Base-by-base conservation (phyloP, 2,113 vertebrate species). In the Apodemus speciosus region DNA sequence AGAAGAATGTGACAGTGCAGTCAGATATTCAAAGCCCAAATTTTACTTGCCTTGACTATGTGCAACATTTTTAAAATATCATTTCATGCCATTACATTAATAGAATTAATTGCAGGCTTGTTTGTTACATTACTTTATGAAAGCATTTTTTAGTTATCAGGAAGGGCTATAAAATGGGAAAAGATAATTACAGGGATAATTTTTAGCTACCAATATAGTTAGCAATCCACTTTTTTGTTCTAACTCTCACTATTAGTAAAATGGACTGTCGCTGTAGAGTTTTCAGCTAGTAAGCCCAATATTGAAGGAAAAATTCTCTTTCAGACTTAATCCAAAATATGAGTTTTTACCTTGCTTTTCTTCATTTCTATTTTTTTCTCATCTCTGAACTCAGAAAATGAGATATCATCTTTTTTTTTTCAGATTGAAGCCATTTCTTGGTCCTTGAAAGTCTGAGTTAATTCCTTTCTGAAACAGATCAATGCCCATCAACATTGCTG, bases 41-140 rank as follows among this genome's bases (percentile, higher is more conserved):
- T 97, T 97, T 97, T 98, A 96, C 96, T 97, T 94, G 93, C 87
- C 79, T 88, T 98, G 95, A 97, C 98, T 97, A 98, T 97, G 95
- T 97, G 96, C 96, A 96, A 97, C 79, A 97, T 97, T 98, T 97
- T 97, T 97, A 87, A 98, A 97, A 93, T 96, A 98, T 95, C 95
- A 96, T 93, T 97, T 97, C 97, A 91, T 97, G 90, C 66, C 80
- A 68, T 98, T 98, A 97, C 94, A 93, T 96, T 72, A 95, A 51
- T 94, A 88, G 84, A 94, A 97, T 96, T 97, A 94, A 97, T 95
- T 97, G 84, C 53, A 96, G 51, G 35, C 35, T 91, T 96, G 83
- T 96, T 97, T 94, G 94, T 94, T 95, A 93, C 87, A 92, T n/a
- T 91, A 90, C 95, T 97, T 97, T 96, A 90, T 89, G 60, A 96